Base-by-base conservation (phyloP, 2,888 invertebrate species). In the Craniophora ligustri region DNA sequence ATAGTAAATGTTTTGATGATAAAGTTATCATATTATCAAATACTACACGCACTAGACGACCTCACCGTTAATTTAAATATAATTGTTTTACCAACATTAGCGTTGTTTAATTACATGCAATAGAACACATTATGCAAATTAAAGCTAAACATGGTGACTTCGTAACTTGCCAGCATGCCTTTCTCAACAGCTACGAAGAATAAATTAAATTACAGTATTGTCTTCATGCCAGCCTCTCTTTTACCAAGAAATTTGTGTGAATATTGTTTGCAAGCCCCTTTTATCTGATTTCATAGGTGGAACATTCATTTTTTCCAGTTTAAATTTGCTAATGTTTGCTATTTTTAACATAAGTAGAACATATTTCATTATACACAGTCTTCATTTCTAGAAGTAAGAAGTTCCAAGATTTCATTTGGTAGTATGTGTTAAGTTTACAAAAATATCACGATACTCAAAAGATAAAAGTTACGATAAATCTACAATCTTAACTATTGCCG, bases 131-230 rank as follows among this genome's bases (percentile, higher is more conserved):
- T 68, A 68, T 69, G 72, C 21, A 58, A 74, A 68, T 70, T 35
- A 23, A 42, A 56, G 48, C 55, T 65, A 61, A 65, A 67, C 48
- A 57, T 64, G 60, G 48, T 56, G 60, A 63, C 63, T 67, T 59
- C 65, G 64, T 63, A 71, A 77, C 45, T 62, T 56, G 40, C 46
- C 54, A 64, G 66, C 60, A 66, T 65, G 51, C 44, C 67, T 75
- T 75, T 76, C 70, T 65, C 60, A 72, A 77, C 59, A 59, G 44
- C 16, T 51, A 54, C 56, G 57, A 60, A 45, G 67, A 67, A 74
- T 78, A 73, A 55, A 77, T 77, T 75, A 69, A 71, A 72, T 67
- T 64, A 72, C 40, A 46, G 61, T 44, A 76, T 76, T 77, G 67
- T 76, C 54, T 64, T 60, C 23, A 53, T 45, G 48, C 26, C 36